Evolutionary conservation across 1,140 invertebrate genomes (phyloP), one percentile per base, ranked within the genome.

Genomic region (Lepidurus arcticus): DNA sequence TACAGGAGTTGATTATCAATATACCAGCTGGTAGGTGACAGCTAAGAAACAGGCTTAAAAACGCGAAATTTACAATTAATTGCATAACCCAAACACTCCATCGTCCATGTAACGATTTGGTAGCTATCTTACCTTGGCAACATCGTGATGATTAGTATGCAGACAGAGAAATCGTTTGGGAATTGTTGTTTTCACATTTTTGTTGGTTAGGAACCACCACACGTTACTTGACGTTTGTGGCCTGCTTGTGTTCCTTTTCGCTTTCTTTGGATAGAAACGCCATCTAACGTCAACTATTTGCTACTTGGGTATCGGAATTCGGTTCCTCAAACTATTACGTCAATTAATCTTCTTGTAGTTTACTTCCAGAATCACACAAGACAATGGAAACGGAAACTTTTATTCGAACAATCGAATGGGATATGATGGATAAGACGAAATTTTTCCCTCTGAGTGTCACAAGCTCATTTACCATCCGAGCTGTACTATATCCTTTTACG

Each of bases 381-480:
- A 34, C 21, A 65, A 79, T 75, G n/a, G 78, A 79, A 24, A 74
- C 73, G 44, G 74, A 43, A 42, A 42, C 79, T 44, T 81, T 81
- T 74, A 93, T 95, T 80, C 90, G 90, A 47, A 95, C 91, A n/a
- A 98, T 99, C 81, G 96, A 99, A 87, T 98, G 96, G 94, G 89
- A 97, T 79, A 98, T 99, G 96, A 95, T 99, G 94, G 94, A 99
- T 85, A 97, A 98, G 83, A 90, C 88, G 26, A 84, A 97, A 91
- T 88, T 97, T 92, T 88, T 96, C 91, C 96, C 97, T 4, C 85
- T 98, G 53, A 97, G 95, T 75, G 93, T 98, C 87, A 85, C 96
- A 1, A 91, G 90, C 82, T 93, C 92, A 3, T 94, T 97, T 84
- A 88, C 91, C 81, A 92, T 98, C 53, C 89, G 97, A 74, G 94